phyloP scores from a whole-genome alignment of 2,113 vertebrate species.

The Stegostoma tigrinum region DNA sequence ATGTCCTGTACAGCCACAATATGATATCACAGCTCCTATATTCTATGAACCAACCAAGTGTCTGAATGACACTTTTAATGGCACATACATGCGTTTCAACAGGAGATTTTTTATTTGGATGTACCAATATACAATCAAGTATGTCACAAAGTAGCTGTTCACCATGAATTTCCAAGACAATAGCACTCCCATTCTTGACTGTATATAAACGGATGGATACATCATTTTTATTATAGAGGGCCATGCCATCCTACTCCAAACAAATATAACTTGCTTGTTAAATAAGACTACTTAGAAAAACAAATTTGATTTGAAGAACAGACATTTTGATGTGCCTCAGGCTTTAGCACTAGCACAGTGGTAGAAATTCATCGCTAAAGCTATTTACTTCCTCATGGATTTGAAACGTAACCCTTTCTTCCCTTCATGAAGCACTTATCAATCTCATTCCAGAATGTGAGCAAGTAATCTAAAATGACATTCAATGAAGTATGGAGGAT shows the following conservation, averaged over 20 bases:
- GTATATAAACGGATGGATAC: background rate
- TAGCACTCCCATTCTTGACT: background rate
- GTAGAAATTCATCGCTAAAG: background rate
- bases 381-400: background rate
- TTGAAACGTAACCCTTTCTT: background rate
- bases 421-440: background rate
- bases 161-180: background rate
- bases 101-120: background rate
- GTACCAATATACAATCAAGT: background rate
- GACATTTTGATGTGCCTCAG: background rate
- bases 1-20: too few species aligned
- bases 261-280: background rate
- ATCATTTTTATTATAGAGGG: background rate
- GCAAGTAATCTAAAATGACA: background rate
- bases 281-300: background rate
- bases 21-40: too few species aligned
- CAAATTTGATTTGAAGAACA: background rate
- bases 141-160: background rate
- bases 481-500: background rate
- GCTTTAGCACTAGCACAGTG: background rate
- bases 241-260: background rate
- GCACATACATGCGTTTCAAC: background rate
- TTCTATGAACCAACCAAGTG: too few species aligned
- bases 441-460: background rate
- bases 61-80: background rate